phyloP scores from a whole-genome alignment of 2,888 invertebrate genomes.

The Schrankia costaestrigalis region DNA sequence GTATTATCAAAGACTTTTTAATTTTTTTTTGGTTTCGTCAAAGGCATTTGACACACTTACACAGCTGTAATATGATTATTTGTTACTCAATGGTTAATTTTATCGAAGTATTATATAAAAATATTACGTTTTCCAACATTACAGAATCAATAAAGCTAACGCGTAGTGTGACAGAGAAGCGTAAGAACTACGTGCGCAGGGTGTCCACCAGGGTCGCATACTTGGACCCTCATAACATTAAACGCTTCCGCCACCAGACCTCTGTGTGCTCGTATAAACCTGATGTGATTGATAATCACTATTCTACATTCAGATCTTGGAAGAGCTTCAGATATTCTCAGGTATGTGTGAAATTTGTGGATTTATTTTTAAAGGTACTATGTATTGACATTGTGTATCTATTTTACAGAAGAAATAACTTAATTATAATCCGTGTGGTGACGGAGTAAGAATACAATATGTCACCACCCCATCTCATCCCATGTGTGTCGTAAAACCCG shows the following conservation, averaged over 20 bases:
- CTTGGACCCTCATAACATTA: constrained; percentile 56
- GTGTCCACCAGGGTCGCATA: constrained; percentile 81
- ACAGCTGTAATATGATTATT: no score
- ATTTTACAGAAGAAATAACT: not conserved
- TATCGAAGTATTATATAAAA: no score
- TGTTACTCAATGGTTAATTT: no score
- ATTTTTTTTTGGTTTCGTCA: no score
- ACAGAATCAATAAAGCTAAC: constrained; percentile 77
- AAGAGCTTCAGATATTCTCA: constrained; percentile 68
- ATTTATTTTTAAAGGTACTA: no score
- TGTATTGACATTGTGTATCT: not conserved
- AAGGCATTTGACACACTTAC: not conserved
- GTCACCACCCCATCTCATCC: no score
- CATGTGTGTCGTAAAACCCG: no score
- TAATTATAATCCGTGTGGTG: no score
- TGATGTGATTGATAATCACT: constrained; percentile 58
- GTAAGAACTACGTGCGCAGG: constrained; percentile 84
- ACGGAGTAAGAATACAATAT: no score
- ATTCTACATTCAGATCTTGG: constrained; percentile 72
- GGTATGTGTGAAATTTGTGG: constrained; percentile 3
- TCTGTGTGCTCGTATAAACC: constrained; percentile 67
- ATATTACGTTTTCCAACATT: no score
- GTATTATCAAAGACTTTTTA: not conserved
- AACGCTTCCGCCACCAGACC: constrained; percentile 61
- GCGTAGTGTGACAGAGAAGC: constrained; percentile 80